These are phyloP conservation scores for Xestia ashworthii DNA, from an alignment of 2,888 invertebrate genomes.

Conservation along the genomic window DNA sequence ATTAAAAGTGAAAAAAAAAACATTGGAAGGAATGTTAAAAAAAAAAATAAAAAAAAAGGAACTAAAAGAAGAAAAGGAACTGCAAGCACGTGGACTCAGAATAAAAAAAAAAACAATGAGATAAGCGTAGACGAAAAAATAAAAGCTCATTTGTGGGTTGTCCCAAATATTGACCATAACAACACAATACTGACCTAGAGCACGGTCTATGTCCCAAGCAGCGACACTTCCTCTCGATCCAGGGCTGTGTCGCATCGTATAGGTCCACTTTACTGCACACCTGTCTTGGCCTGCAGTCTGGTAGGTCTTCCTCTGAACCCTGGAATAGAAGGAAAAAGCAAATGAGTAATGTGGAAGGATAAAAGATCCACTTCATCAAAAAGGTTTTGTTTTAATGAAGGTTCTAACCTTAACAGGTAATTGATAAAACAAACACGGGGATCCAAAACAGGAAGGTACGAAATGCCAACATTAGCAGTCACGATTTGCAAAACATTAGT, in stretches of 20 bases:
- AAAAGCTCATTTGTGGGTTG: not conserved
- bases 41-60: not conserved
- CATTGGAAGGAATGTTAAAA: not conserved
- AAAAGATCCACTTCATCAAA: not conserved
- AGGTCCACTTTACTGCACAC: conserved; percentile 97
- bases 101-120: not conserved
- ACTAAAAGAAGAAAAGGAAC: not conserved
- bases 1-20: not conserved
- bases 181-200: conserved; percentile 88
- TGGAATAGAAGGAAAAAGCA: conserved; percentile 81
- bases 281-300: conserved; percentile 94
- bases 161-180: conserved; percentile 17
- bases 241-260: conserved; percentile 94
- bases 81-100: not conserved
- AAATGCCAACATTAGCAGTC: conserved; percentile 5
- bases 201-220: conserved; percentile 93
- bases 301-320: conserved; percentile 95
- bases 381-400: not conserved
- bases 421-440: not conserved
- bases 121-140: not conserved
- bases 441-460: not conserved
- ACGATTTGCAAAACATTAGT: not conserved
- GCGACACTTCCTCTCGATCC: conserved; percentile 96
- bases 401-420: not conserved
- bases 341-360: not conserved